phyloP scores from a whole-genome alignment of 2,113 vertebrate genomes.

The Cairina moschata region DNA sequence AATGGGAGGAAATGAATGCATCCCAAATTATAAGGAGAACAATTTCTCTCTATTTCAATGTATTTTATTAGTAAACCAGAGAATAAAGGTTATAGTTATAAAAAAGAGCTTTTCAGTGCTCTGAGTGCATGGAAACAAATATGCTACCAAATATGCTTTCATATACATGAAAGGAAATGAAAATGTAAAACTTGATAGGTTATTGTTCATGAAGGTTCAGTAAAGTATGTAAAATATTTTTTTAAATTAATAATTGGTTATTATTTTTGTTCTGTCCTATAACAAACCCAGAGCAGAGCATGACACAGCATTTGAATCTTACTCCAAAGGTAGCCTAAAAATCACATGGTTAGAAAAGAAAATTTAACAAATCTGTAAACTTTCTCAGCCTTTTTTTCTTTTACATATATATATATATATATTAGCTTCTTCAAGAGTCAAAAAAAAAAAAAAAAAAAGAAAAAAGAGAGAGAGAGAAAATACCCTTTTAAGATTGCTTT shows the following conservation, averaged over 20 bases:
- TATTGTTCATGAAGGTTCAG: not conserved
- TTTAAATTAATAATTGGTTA: not conserved
- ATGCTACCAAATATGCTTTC: no score
- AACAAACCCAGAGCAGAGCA: not conserved
- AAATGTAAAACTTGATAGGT: not conserved
- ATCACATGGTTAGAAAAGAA: not conserved
- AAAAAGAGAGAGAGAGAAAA: no score
- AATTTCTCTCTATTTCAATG: not conserved
- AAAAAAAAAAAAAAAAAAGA: not conserved
- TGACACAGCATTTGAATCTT: not conserved
- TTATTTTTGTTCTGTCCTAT: not conserved
- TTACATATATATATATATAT: not conserved
- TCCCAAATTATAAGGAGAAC: not conserved
- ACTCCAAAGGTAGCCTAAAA: not conserved
- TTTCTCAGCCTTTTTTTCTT: not conserved
- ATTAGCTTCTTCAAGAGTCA: not conserved
- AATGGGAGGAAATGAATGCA: not conserved
- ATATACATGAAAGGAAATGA: not conserved
- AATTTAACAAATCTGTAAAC: not conserved
- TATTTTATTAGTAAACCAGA: not conserved
- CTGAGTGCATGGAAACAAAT: not conserved
- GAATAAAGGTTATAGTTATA: not conserved
- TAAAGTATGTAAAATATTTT: not conserved
- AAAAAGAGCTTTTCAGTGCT: not conserved
- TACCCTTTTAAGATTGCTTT: not conserved